phyloP scores from a whole-genome alignment of 1,140 invertebrate species.

The Hypsibius dujardini region DNA sequence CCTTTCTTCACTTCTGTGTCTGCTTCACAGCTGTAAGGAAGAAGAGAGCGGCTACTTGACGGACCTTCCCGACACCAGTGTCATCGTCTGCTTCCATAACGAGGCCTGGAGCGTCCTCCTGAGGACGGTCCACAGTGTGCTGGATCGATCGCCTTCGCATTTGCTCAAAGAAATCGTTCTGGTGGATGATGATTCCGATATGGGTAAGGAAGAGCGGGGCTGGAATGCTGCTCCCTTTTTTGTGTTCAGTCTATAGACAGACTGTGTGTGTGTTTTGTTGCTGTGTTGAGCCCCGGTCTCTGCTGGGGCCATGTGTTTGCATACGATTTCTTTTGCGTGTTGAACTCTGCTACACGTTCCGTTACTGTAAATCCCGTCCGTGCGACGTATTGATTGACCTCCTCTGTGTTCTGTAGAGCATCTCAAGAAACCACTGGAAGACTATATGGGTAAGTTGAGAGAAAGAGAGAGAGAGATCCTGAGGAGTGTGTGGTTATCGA shows the following conservation, averaged over 20 bases:
- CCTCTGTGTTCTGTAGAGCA: no score
- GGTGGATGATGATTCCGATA: conserved; percentile 87
- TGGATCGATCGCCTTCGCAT: conserved; percentile 67
- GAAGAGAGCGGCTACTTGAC: conserved; percentile 47
- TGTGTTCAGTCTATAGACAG: no score
- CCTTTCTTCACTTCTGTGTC: conserved; percentile 20
- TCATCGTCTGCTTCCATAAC: conserved; percentile 43
- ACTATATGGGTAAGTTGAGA: conserved; percentile 78
- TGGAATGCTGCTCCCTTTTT: no score
- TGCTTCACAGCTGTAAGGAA: conserved; percentile 57
- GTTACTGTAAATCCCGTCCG: no score
- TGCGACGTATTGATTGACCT: no score
- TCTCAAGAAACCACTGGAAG: conserved; percentile 70
- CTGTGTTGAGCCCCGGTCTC: no score
- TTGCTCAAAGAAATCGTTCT: conserved; percentile 80
- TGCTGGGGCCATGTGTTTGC: no score
- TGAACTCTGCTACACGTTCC: no score
- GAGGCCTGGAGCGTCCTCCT: conserved; percentile 77
- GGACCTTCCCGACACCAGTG: conserved; percentile 69
- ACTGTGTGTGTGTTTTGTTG: no score
- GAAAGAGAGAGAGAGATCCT: no score
- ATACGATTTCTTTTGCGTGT: no score
- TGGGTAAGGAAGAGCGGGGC: conserved; percentile 50
- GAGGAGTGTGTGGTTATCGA: no score
- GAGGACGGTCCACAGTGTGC: conserved; percentile 73